Evolutionary conservation across 2,797 vertebrate genomes (phyloP).

Genomic region (Crax fasciolata): DNA sequence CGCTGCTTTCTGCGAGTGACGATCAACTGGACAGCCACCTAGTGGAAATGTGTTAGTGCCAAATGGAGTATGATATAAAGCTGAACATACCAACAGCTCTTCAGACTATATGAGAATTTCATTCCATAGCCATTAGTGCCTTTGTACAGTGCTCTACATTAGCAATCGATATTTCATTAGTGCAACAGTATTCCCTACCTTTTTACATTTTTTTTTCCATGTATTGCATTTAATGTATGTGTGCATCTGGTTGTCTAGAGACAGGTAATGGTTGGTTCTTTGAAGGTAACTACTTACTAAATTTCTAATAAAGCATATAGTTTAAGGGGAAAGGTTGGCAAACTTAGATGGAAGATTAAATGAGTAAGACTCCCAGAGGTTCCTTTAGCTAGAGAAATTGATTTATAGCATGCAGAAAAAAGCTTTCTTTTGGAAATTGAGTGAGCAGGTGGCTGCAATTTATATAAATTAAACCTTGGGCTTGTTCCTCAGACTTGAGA

Average conservation of each 20-base stretch:
- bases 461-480: constrained; percentile 61
- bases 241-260: not conserved
- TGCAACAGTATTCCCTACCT: not conserved
- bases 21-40: not conserved
- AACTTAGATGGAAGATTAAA: constrained; percentile 40
- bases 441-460: constrained; percentile 66
- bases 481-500: constrained; percentile 2
- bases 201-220: not conserved
- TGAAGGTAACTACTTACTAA: not conserved
- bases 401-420: constrained; percentile 39
- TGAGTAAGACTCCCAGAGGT: not conserved
- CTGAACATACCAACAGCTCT: not conserved
- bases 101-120: not conserved
- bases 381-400: constrained; percentile 28
- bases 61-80: not conserved
- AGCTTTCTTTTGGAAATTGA: constrained; percentile 44
- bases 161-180: not conserved
- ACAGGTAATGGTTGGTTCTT: not conserved
- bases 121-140: not conserved
- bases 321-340: not conserved
- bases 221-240: not conserved
- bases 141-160: not conserved
- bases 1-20: not conserved
- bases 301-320: not conserved
- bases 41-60: not conserved